phyloP scores from a whole-genome alignment of 1,140 invertebrate genomes.

The Dreissena rostriformis region DNA sequence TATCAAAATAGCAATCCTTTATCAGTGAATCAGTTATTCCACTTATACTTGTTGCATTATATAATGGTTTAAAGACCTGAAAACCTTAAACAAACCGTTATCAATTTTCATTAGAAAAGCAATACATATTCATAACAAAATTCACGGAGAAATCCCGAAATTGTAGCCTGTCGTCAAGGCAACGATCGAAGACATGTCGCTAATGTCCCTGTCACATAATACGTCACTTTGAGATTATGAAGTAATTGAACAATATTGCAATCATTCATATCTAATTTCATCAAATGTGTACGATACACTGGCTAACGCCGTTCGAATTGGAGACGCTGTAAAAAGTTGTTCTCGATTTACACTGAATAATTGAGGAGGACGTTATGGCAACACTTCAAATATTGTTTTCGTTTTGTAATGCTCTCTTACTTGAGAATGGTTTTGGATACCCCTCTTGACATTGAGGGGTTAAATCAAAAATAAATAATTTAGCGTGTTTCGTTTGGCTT shows the following conservation, averaged over 20 bases:
- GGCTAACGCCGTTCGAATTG: background rate
- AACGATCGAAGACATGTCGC: conserved; percentile 1
- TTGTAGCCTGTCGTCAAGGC: background rate
- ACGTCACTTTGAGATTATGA: conserved; percentile 1
- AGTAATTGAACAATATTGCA: background rate
- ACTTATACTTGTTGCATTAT: too few relatives aligned
- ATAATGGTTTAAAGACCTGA: too few relatives aligned
- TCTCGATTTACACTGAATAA: background rate
- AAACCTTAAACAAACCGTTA: too few relatives aligned
- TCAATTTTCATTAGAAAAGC: too few relatives aligned
- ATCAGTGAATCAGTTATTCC: too few relatives aligned
- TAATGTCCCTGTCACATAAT: conserved; percentile 1
- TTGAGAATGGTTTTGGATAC: background rate
- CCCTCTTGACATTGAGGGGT: background rate
- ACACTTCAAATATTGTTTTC: background rate
- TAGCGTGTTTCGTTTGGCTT: background rate
- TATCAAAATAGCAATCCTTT: too few relatives aligned
- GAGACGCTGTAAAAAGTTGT: background rate
- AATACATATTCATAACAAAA: too few relatives aligned
- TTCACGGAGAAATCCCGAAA: too few relatives aligned
- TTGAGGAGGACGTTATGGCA: background rate
- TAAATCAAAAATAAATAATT: background rate
- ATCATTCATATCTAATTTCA: conserved; percentile 6
- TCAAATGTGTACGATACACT: background rate
- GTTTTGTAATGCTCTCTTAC: background rate